phyloP scores from a whole-genome alignment of 2,888 invertebrate genomes.

The Melanostoma scalare region DNA sequence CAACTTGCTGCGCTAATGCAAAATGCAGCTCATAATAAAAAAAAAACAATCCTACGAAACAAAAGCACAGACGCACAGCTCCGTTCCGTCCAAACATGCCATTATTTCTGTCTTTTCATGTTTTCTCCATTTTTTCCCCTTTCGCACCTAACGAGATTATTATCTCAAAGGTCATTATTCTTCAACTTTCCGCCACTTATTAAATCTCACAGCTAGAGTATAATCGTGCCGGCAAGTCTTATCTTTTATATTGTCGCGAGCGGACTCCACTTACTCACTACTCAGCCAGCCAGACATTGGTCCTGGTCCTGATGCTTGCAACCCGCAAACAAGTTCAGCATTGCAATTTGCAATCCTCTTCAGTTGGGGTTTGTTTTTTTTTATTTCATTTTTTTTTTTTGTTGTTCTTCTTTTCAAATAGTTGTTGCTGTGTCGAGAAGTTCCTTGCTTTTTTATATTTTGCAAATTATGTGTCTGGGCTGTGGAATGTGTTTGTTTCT shows the following conservation, averaged over 20 bases:
- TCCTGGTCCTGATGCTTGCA: conserved; percentile 17
- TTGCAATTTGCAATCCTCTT: neutral
- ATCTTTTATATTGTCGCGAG: conserved; percentile 60
- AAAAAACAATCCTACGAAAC: neutral
- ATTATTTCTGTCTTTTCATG: conserved; percentile 8
- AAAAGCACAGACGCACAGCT: too few relatives aligned
- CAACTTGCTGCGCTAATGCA: conserved; percentile 20
- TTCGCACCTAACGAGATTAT: conserved; percentile 45
- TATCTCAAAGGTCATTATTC: conserved; percentile 68
- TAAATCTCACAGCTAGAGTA: conserved; percentile 46
- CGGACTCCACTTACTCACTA: conserved; percentile 14
- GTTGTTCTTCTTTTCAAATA: neutral
- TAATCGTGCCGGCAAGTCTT: conserved; percentile 64
- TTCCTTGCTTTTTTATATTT: conserved; percentile 6
- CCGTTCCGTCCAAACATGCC: conserved; percentile 21
- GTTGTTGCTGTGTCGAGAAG: neutral
- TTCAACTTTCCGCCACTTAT: conserved; percentile 67
- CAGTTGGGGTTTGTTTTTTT: conserved; percentile 2
- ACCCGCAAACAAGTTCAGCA: conserved; percentile 34
- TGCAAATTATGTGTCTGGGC: conserved; percentile 24
- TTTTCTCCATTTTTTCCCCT: neutral
- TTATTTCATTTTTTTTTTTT: conserved; percentile 5
- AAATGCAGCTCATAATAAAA: conserved; percentile 36
- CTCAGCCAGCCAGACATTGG: conserved; percentile 41
- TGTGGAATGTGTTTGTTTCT: conserved; percentile 20